Percentiles rank a stretch among this genome's conserved stretches.
phyloP scores from a whole-genome alignment of 1,140 invertebrate genomes.

The Drosophila fuyamai region DNA sequence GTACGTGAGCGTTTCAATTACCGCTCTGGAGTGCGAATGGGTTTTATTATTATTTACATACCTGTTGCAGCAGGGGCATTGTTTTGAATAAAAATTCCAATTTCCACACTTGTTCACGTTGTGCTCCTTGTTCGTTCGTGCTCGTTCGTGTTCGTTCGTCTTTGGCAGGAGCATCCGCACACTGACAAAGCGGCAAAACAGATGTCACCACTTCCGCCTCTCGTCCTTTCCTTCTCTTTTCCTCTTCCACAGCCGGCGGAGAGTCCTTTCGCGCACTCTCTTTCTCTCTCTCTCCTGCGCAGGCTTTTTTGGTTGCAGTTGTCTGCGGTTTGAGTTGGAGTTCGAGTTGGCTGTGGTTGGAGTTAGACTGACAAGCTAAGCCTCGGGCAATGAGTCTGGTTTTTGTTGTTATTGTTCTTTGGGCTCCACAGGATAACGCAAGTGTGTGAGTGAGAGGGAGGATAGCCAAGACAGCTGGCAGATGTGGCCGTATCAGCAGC shows the following conservation, averaged over 20 bases:
- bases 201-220: slow-evolving; percentile 78
- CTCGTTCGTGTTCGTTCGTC: slow-evolving; percentile 32
- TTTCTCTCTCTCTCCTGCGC: slow-evolving; percentile 47
- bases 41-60: slow-evolving; percentile 84
- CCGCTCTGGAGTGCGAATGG: slow-evolving; percentile 74
- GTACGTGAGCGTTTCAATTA: slow-evolving; percentile 77
- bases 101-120: slow-evolving; percentile 81
- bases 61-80: slow-evolving; percentile 84
- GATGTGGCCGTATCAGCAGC: slow-evolving; percentile 70
- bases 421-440: slow-evolving; percentile 46
- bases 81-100: slow-evolving; percentile 85
- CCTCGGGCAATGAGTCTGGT: slow-evolving; percentile 20
- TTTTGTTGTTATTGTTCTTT: slow-evolving; percentile 46
- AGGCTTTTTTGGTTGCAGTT: slow-evolving; percentile 32
- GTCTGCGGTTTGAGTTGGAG: slow-evolving; percentile 51
- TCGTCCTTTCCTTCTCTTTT: slow-evolving; percentile 13
- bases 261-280: slow-evolving; percentile 25
- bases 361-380: neutral
- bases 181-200: slow-evolving; percentile 80
- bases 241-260: slow-evolving; percentile 9
- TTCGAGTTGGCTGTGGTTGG: slow-evolving; percentile 9
- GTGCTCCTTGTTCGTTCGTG: slow-evolving; percentile 31
- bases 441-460: slow-evolving; percentile 21
- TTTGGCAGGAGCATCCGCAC: slow-evolving; percentile 61
- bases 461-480: slow-evolving; percentile 61